Conservation (phyloP, 2,888 invertebrate species). For the Metacarcinus magister region DNA sequence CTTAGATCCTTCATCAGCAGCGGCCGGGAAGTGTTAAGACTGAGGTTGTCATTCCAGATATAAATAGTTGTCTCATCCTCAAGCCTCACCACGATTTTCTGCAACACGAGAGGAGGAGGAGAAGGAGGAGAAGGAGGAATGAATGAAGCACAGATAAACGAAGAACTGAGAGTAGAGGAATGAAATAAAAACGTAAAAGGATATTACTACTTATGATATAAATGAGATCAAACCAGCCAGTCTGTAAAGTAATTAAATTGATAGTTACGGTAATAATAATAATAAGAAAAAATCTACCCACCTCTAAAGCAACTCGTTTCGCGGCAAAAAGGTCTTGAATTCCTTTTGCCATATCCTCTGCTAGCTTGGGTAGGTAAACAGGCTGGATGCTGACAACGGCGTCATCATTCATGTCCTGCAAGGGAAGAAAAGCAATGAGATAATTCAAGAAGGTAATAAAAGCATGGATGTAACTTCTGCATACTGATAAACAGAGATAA, state of each 20-base stretch:
- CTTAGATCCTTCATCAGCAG: slow-evolving; percentile 75
- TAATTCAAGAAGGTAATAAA: too few relatives aligned
- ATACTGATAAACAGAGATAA: too few relatives aligned
- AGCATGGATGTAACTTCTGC: too few relatives aligned
- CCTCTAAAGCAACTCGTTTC: background rate
- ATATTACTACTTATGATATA: too few relatives aligned
- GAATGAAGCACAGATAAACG: background rate
- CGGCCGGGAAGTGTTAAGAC: slow-evolving; percentile 69
- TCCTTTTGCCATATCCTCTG: background rate
- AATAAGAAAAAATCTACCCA: background rate
- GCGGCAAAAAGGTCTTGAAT: background rate
- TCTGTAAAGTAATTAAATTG: too few relatives aligned
- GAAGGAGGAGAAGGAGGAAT: background rate
- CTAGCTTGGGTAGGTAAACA: background rate
- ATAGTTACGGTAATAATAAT: too few relatives aligned
- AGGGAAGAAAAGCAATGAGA: too few relatives aligned
- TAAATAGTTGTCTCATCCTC: slow-evolving; percentile 65
- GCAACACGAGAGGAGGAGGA: background rate
- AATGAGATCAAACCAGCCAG: too few relatives aligned
- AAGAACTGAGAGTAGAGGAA: too few relatives aligned
- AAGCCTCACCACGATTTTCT: slow-evolving; percentile 70
- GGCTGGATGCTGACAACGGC: background rate
- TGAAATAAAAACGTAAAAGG: too few relatives aligned
- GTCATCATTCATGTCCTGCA: slow-evolving; percentile 29
- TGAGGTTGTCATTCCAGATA: slow-evolving; percentile 70